A percentile compares a stretch with the other conserved stretches of the same genome.
phyloP scores from a whole-genome alignment of 2,888 invertebrate genomes.

The Caenorhabditis sp. region DNA sequence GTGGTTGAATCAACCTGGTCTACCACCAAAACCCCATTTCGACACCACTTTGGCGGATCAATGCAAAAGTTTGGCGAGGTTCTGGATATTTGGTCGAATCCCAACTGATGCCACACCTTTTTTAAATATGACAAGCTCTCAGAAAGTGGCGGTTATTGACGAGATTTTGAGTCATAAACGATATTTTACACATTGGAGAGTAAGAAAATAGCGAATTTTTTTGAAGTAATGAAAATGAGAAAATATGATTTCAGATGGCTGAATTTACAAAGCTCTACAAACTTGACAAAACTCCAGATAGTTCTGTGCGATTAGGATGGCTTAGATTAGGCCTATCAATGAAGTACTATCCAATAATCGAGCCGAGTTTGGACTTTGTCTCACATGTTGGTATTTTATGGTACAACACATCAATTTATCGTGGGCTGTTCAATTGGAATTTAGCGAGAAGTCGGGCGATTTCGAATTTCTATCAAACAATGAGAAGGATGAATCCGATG shows the following conservation, averaged over 20 bases:
- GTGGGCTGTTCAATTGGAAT: not conserved
- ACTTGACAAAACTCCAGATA: not conserved
- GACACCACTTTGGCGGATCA: not conserved
- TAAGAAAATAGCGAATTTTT: not conserved
- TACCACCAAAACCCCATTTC: not conserved
- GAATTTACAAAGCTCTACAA: not conserved
- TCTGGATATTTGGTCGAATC: not conserved
- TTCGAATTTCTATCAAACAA: not conserved
- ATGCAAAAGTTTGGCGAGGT: not conserved
- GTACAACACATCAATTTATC: not conserved
- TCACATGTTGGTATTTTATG: not conserved
- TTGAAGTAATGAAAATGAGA: not conserved
- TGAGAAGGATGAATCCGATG: not conserved
- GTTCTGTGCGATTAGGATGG: not conserved
- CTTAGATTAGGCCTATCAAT: not conserved
- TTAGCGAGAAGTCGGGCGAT: not conserved
- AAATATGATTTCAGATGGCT: not conserved
- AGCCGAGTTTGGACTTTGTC: not conserved
- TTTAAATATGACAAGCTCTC: not conserved
- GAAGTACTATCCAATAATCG: not conserved
- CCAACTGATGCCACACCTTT: not conserved
- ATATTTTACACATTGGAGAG: not conserved
- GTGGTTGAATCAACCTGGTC: not conserved
- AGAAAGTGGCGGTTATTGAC: not conserved
- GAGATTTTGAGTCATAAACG: not conserved